phyloP scores from a whole-genome alignment of 2,113 vertebrate genomes.

The Aythya baeri region DNA sequence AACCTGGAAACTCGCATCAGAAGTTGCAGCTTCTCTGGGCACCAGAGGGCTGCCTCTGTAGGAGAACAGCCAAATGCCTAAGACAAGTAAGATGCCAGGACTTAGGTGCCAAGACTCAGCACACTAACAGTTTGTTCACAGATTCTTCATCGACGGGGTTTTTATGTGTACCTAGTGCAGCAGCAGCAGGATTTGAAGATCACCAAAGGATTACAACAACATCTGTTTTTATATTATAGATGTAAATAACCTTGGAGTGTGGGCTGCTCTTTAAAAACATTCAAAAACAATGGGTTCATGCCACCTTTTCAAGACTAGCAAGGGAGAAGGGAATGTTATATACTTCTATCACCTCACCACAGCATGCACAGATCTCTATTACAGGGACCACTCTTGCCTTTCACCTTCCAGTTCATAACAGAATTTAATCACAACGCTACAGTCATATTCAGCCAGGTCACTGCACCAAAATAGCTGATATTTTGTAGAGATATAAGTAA shows the following conservation, averaged over 20 bases:
- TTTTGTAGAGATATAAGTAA: not conserved
- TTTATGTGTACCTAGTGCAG: not conserved
- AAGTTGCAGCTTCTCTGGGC: accelerated
- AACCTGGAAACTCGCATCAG: not conserved
- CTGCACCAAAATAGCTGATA: not conserved
- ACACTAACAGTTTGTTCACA: not conserved
- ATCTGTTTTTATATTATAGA: not conserved
- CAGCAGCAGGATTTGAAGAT: not conserved
- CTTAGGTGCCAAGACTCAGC: no score
- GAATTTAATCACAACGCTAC: not conserved
- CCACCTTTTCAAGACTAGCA: not conserved
- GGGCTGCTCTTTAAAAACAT: not conserved
- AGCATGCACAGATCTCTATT: not conserved
- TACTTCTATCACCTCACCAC: accelerated
- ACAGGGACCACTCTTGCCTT: not conserved
- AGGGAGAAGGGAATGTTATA: not conserved
- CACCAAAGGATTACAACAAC: not conserved
- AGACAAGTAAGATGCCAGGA: not conserved
- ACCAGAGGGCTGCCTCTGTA: not conserved
- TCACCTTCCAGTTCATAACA: not conserved
- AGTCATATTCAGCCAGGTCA: not conserved
- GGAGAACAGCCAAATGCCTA: accelerated
- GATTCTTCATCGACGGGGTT: not conserved
- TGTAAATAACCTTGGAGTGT: accelerated
- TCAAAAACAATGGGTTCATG: not conserved